Conservation (phyloP, 2,113 vertebrate species). For the Tonatia bakeri region DNA sequence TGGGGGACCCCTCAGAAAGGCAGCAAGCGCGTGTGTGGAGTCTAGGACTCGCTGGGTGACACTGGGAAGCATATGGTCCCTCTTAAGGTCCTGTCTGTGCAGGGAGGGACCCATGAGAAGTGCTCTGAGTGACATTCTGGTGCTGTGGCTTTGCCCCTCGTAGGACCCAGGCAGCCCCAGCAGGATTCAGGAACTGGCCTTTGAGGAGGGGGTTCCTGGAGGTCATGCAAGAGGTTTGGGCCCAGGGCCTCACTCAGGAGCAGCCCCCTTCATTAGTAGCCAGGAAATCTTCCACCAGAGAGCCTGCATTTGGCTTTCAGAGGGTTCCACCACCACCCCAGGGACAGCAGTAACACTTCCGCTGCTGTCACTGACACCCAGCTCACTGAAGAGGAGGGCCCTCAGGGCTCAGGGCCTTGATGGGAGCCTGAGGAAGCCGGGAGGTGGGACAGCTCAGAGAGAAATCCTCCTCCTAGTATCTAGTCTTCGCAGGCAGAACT, state of each 20-base stretch:
- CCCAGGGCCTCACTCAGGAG: not conserved
- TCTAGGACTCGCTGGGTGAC: rapidly evolving
- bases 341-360: not conserved
- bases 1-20: not conserved
- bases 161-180: not conserved
- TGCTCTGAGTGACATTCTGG: not conserved
- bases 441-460: not conserved
- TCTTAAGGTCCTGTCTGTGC: not conserved
- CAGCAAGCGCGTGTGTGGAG: too few relatives aligned
- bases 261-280: too few relatives aligned
- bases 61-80: rapidly evolving
- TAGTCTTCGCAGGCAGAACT: not conserved
- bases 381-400: not conserved
- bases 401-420: not conserved
- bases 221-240: rapidly evolving
- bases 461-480: too few relatives aligned
- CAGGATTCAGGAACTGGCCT: not conserved
- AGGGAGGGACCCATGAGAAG: rapidly evolving
- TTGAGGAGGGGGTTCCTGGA: not conserved
- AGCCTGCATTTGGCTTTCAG: not conserved
- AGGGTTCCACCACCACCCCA: not conserved
- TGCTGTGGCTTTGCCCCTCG: rapidly evolving
- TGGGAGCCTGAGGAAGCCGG: rapidly evolving
- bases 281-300: not conserved
- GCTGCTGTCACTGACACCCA: not conserved